phyloP scores from a whole-genome alignment of 2,797 vertebrate species.

The Ptychobarbus kaznakovi region DNA sequence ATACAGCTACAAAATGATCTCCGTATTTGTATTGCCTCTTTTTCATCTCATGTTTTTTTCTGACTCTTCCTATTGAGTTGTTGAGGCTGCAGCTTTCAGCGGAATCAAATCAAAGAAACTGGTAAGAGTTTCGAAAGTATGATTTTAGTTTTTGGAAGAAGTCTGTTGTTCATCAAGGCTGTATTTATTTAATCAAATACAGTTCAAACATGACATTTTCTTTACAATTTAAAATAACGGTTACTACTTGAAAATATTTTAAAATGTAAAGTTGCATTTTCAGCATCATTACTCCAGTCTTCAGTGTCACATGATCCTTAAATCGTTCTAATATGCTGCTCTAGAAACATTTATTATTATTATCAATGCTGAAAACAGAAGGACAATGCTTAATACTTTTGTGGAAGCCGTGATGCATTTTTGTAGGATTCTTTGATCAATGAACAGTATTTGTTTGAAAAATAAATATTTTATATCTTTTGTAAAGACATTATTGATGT shows the following conservation, averaged over 20 bases:
- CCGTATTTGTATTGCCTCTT: background rate
- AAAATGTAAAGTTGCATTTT: background rate
- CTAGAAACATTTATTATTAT: background rate
- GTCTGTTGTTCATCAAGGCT: too few relatives aligned
- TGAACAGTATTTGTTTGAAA: background rate
- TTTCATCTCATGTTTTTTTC: background rate
- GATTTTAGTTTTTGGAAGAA: background rate
- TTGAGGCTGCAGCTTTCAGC: background rate
- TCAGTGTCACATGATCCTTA: background rate
- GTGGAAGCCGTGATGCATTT: background rate
- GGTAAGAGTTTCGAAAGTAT: background rate
- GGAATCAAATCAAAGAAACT: background rate
- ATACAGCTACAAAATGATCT: conserved; percentile 44
- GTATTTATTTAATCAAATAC: too few relatives aligned
- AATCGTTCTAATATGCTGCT: background rate
- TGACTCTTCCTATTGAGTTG: background rate
- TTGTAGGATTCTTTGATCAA: background rate
- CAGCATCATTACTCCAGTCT: background rate
- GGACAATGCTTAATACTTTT: background rate
- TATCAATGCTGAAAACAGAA: background rate
- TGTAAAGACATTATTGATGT: background rate
- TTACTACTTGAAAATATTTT: background rate
- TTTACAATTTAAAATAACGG: background rate
- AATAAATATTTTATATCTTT: background rate
- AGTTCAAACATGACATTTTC: too few relatives aligned